Evolutionary conservation across 2,113 vertebrate species (phyloP), one percentile per base, ranked within the genome.

Genomic region (Brienomyrus longianalis): DNA sequence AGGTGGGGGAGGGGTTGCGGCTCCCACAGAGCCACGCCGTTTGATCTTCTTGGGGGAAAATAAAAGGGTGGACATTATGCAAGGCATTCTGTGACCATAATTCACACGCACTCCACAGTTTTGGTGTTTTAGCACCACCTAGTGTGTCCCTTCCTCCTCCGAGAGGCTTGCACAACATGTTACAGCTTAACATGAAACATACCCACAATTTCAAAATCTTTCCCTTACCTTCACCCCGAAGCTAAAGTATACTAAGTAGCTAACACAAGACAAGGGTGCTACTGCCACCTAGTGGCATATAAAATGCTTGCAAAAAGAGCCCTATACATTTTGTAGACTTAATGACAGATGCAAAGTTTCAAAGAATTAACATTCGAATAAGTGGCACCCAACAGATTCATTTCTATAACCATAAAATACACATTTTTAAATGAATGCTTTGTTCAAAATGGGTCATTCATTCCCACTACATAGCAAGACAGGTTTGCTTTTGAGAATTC

Each of bases 61-160:
- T 39, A 39, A 39, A 35, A 4, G n/a, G 74, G 5, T 9, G 15
- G 35, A 43, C 5, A 7, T 11, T 50, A 43, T 1, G 31, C 6
- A 56, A 62, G 3, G n/a, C 27, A 51, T 47, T 35, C 17, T 48
- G 43, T 19, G 48, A 31, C n/a, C 1, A 9, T 86, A 62, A 21
- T 35, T 47, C 39, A 62, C 31, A 45, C 5, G 47, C 39, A 45
- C 21, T 88, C 8, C 11, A 48, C 74, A 85, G 23, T 39, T 7
- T 5, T 7, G 50, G 85, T 21, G 88, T 52, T 88, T 66, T 50
- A 77, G 35, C 87, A 85, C 94, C 94, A 94, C 92, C 94, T 94
- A 51, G 45, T 90, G 13, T 11, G 10, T 66, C n/a, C 48, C 51
- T 50, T n/a, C 54, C 15, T 39, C 35, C 74, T 77, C 35, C 19